Base-by-base conservation (phyloP, 2,888 invertebrate species). In the Ormia ochracea region DNA sequence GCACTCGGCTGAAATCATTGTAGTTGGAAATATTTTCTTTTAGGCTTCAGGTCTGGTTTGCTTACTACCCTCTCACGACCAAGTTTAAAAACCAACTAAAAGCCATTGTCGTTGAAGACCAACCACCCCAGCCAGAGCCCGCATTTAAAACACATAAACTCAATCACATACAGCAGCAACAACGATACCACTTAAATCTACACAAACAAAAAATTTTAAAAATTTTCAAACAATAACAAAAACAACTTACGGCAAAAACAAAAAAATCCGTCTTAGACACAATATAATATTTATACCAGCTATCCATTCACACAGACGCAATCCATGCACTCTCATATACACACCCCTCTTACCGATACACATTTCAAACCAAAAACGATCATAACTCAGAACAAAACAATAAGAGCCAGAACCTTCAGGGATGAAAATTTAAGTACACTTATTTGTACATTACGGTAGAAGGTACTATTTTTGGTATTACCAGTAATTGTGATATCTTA, bases 1-100 rank as follows among this genome's bases (percentile, higher is more conserved):
- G 1, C 38, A 73, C 28, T 61, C 38, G 59, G 14, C 38, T 50
- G 38, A 12, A 43, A 72, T 43, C 17, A 45, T 43, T 70, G 56
- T 31, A 10, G 23, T 45, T 50, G 45, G 1, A 4, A 33, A n/a
- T n/a, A 10, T 52, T 50, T 21, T 31, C 17, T 41, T 1, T 23
- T 58, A 28, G 10, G 4, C 48, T 59, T 31, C 45, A 59, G 76
- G n/a, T 45, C 65, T 70, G 54, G 43, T 59, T 65, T 56, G 52
- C 56, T 79, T 74, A 80, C 87, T 88, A 87, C 89, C 87, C 87
- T 87, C 88, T 88, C 87, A 88, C 88, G 85, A 87, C 88, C 88
- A 87, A 87, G 89, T 88, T 88, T 87, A 87, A 86, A 87, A 87
- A 85, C 85, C 86, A 84, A 87, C 87, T 87, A 87, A 87, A 88